Base-by-base conservation (phyloP, 2,888 invertebrate species). In the Liodrosophila aerea region DNA sequence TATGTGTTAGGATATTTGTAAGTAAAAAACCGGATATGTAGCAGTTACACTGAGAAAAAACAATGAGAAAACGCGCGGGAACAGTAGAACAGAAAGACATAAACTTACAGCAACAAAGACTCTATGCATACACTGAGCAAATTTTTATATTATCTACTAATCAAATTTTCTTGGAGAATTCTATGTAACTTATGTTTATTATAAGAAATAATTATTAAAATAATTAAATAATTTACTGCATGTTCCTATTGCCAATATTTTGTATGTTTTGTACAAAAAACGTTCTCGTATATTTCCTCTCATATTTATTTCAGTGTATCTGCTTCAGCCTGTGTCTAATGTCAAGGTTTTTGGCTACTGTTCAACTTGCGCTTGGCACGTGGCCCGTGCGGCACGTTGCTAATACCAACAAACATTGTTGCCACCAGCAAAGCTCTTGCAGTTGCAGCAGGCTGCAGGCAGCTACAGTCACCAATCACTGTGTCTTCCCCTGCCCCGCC, bases 261-360 rank as follows among this genome's bases (percentile, higher is more conserved):
- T n/a, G n/a, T n/a, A n/a, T n/a, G n/a, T n/a, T n/a, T n/a, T n/a
- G n/a, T n/a, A n/a, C n/a, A n/a, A n/a, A n/a, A n/a, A n/a, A n/a
- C n/a, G n/a, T n/a, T n/a, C n/a, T n/a, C n/a, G n/a, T n/a, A n/a
- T n/a, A n/a, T n/a, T 30, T 27, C 11, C 11, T 36, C 31, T 18
- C 33, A 43, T 49, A 43, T 9, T 18, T 22, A 2, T 22, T 22
- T 22, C 22, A 22, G 22, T 22, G 22, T 22, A 22, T 22, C 22
- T 41, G 40, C 8, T 12, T 11, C 39, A 40, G 18, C 47, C n/a
- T 30, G 39, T n/a, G 66, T 46, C 66, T 80, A 85, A 85, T 85
- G 84, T 85, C 84, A 85, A 85, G 84, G 84, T 77, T 85, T 68
- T 74, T 76, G 76, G 76, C 70, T 67, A 66, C 62, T 74, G 64